Base-by-base conservation (phyloP, 2,113 vertebrate genomes). In the Leucopsar rothschildi region DNA sequence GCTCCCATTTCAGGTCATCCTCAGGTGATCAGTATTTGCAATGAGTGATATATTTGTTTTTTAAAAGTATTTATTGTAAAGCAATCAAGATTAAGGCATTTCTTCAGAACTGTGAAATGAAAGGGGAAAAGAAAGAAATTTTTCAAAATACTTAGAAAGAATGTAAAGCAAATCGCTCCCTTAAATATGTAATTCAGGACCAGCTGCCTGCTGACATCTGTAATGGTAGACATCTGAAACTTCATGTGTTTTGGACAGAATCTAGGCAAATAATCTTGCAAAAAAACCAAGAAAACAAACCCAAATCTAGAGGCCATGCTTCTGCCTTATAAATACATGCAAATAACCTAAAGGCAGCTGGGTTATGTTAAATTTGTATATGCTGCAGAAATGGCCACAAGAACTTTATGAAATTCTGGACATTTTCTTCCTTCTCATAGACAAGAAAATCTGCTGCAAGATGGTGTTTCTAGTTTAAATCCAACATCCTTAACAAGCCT, bases 41-140 rank as follows among this genome's bases (percentile, higher is more conserved):
- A 49, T 2, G 13, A 64, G 11, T 33, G 12, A 0, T 7, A 0
- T 7, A 44, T 65, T 19, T 8, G 6, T 11, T 68, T 56, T 25
- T 24, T 10, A 5, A 0, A 45, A 35, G 7, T 65, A 15, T 40
- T 85, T 33, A 8, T 40, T 84, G 20, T 37, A 52, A 73, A 6
- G 8, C 4, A 17, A 6, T 53, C 31, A 33, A 70, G 7, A 19
- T 11, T 27, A 50, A 56, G 25, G 45, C 61, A 37, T 6, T 23
- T 65, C 13, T 50, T 69, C 12, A 20, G 29, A 71, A 63, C 66
- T 28, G 6, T 55, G 15, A 68, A 61, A 64, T 6, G 13, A 47
- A 57, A 73, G 10, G 42, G 2, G 1, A 15, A 17, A 33, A 50
- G 68, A 29, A 4, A 24, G 10, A 5, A 31, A 28, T 40, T 40